phyloP scores from a whole-genome alignment of 2,797 vertebrate genomes.

The Molothrus aeneus region DNA sequence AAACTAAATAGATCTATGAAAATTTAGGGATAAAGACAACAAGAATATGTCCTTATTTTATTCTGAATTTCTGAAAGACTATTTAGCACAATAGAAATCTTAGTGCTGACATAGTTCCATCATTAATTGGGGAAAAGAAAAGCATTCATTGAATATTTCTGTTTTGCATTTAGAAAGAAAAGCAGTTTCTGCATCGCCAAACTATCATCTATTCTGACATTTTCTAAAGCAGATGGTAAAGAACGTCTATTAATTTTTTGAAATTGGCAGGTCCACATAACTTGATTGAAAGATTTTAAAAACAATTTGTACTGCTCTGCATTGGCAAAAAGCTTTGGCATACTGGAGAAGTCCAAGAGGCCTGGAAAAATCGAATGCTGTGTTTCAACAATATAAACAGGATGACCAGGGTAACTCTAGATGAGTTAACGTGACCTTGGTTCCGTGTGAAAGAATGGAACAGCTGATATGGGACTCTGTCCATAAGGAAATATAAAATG shows the following conservation, averaged over 20 bases:
- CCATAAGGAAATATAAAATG: slow-evolving; percentile 28
- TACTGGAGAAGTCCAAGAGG: not conserved
- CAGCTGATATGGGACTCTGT: not conserved
- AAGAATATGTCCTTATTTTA: not conserved
- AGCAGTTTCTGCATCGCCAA: not conserved
- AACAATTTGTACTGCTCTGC: not conserved
- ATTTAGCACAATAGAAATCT: not conserved
- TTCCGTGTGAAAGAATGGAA: slow-evolving; percentile 12
- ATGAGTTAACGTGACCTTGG: slow-evolving; percentile 37
- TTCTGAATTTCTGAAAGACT: not conserved
- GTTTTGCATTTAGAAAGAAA: slow-evolving; percentile 3
- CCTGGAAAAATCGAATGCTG: not conserved
- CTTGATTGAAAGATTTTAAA: slow-evolving; percentile 2
- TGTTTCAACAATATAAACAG: slow-evolving; percentile 1
- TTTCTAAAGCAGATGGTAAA: not conserved
- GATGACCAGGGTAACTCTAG: slow-evolving; percentile 24
- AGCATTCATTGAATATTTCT: slow-evolving; percentile 1
- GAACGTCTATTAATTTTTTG: not conserved
- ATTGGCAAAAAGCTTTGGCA: not conserved
- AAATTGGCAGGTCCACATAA: not conserved
- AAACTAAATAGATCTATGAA: not conserved
- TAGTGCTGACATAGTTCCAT: not conserved
- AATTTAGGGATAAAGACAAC: not conserved
- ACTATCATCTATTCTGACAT: not conserved
- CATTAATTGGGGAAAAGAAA: not conserved